phyloP scores from a whole-genome alignment of 2,113 vertebrate genomes.

The Ceyx cyanopectus region DNA sequence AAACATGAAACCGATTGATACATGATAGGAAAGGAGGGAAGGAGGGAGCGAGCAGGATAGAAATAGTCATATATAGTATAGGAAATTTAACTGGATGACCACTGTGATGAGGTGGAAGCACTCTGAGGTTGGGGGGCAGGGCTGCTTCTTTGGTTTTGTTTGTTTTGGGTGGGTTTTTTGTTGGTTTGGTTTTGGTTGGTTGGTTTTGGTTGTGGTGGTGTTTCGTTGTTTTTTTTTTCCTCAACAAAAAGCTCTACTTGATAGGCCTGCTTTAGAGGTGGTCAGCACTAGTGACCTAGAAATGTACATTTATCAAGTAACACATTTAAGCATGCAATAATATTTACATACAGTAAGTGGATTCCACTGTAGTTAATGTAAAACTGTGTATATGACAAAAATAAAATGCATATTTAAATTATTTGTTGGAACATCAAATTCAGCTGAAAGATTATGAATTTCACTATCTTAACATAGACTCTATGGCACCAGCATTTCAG shows the following conservation, averaged over 20 bases:
- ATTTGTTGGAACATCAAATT: neutral
- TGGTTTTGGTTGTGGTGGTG: too few relatives aligned
- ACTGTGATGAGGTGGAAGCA: neutral
- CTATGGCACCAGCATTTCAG: rapidly evolving
- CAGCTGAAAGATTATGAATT: neutral
- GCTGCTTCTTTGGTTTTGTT: neutral
- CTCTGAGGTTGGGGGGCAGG: neutral
- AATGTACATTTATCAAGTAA: neutral
- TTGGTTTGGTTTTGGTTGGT: too few relatives aligned
- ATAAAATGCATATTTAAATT: neutral
- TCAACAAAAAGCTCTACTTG: neutral
- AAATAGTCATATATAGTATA: neutral
- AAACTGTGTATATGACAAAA: neutral
- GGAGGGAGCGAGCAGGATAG: neutral
- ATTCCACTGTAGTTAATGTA: neutral
- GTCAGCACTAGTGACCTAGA: neutral
- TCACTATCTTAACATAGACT: neutral
- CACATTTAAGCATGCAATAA: neutral
- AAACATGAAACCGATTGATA: neutral
- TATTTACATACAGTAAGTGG: neutral
- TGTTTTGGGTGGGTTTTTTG: too few relatives aligned
- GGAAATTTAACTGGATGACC: neutral
- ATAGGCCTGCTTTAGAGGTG: neutral
- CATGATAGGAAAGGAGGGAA: neutral
- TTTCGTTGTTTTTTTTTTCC: neutral